phyloP scores from a whole-genome alignment of 2,797 vertebrate genomes.

The Moxostoma hubbsi region DNA sequence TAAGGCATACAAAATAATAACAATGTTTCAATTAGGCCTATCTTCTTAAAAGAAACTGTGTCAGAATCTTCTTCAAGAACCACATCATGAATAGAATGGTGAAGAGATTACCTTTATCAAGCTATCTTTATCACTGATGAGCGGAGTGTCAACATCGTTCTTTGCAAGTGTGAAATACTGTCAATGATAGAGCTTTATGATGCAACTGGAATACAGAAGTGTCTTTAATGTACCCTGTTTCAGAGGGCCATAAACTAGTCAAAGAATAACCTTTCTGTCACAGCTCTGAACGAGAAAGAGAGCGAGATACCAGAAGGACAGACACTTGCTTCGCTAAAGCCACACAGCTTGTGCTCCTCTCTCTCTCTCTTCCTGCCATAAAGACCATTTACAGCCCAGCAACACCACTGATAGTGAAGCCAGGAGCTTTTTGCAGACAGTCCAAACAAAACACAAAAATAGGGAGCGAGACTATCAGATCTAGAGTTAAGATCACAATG shows the following conservation, averaged over 20 bases:
- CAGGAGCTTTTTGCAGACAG: constrained; percentile 66
- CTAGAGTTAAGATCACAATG: constrained; percentile 40
- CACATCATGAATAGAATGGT: constrained; percentile 29
- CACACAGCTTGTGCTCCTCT: constrained; percentile 38
- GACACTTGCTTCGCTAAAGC: constrained; percentile 48
- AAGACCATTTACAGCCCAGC: constrained; percentile 77
- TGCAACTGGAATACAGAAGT: constrained; percentile 75
- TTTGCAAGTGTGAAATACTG: constrained; percentile 89
- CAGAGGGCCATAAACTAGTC: constrained; percentile 76
- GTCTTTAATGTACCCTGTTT: constrained; percentile 80
- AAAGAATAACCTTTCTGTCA: constrained; percentile 77
- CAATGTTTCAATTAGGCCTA: background rate
- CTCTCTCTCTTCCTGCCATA: constrained; percentile 73
- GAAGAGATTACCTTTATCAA: constrained; percentile 66
- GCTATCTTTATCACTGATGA: constrained; percentile 68
- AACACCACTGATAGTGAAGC: constrained; percentile 74
- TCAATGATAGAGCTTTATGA: constrained; percentile 84
- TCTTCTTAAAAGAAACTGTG: background rate
- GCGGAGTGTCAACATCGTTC: constrained; percentile 85
- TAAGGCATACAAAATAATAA: constrained; percentile 9
- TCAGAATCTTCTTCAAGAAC: background rate
- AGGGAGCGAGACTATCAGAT: constrained; percentile 27
- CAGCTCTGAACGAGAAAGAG: background rate
- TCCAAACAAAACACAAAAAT: constrained; percentile 62
- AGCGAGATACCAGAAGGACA: constrained; percentile 59